Conservation (phyloP, 2,888 invertebrate species). For the Rhimphoctona megacephalus region DNA sequence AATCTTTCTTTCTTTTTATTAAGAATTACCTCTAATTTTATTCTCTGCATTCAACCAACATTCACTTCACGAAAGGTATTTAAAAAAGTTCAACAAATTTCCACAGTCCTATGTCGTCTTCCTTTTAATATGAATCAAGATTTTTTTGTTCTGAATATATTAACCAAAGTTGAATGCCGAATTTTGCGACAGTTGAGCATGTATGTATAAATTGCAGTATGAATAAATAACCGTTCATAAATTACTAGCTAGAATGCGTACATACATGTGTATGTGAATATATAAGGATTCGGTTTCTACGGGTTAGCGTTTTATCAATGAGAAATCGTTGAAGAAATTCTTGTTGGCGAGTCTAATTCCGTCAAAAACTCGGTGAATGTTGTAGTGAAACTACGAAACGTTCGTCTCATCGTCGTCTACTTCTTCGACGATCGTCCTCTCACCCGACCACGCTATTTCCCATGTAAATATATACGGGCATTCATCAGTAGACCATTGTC, state of each 20-base stretch:
- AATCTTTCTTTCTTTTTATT: no score
- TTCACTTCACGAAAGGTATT: background rate
- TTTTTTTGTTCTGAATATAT: background rate
- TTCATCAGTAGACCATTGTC: slow-evolving; percentile 79
- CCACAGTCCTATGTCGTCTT: background rate
- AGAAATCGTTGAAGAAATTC: slow-evolving; percentile 64
- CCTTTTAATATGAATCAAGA: background rate
- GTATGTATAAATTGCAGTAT: slow-evolving; percentile 15
- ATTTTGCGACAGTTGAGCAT: slow-evolving; percentile 10
- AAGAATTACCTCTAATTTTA: no score
- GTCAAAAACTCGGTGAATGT: slow-evolving; percentile 70
- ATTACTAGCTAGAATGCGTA: slow-evolving; percentile 32
- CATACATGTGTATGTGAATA: slow-evolving; percentile 34
- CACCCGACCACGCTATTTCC: slow-evolving; percentile 77
- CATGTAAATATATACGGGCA: slow-evolving; percentile 84
- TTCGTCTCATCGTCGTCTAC: slow-evolving; percentile 71
- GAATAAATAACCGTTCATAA: slow-evolving; percentile 46
- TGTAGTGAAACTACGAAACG: slow-evolving; percentile 60
- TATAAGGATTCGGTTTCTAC: slow-evolving; percentile 41
- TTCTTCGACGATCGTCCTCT: slow-evolving; percentile 75
- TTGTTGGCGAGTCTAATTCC: slow-evolving; percentile 62
- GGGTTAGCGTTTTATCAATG: slow-evolving; percentile 41
- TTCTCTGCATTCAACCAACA: background rate
- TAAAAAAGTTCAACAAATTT: background rate
- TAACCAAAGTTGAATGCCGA: background rate